phyloP scores from a whole-genome alignment of 2,888 invertebrate species.

The Lingula anatina region DNA sequence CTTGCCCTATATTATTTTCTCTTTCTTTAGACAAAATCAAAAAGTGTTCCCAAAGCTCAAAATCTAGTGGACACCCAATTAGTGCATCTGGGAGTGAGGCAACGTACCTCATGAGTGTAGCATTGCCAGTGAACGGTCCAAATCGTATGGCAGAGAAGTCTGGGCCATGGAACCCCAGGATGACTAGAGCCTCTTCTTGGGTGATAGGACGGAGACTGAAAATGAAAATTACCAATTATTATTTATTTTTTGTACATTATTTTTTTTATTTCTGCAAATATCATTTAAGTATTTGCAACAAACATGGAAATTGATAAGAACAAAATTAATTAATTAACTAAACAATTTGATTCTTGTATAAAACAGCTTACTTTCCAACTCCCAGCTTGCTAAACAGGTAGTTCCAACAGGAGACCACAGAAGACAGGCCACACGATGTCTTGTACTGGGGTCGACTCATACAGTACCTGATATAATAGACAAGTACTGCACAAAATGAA shows the following conservation, averaged over 20 bases:
- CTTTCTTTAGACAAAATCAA: too few relatives aligned
- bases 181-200: constrained; percentile 40
- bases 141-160: constrained; percentile 40
- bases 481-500: not conserved
- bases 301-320: too few relatives aligned
- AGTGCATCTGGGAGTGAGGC: not conserved
- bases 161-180: constrained; percentile 31
- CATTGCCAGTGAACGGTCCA: constrained; percentile 44
- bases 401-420: constrained; percentile 47
- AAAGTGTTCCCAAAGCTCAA: too few relatives aligned
- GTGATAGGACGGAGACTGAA: constrained; percentile 35
- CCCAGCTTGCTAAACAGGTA: constrained; percentile 42
- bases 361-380: constrained; percentile 30
- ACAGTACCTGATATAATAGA: constrained; percentile 32
- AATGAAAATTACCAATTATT: constrained; percentile 2
- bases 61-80: too few relatives aligned
- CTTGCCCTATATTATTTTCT: too few relatives aligned
- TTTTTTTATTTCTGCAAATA: too few relatives aligned
- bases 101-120: constrained; percentile 34
- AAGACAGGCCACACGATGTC: constrained; percentile 42
- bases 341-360: not conserved
- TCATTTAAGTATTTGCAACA: too few relatives aligned
- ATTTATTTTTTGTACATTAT: not conserved
- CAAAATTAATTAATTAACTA: not conserved
- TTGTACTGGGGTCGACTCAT: constrained; percentile 46